Evolutionary conservation across 2,113 vertebrate species (phyloP).

Genomic region (Alligator mississippiensis): DNA sequence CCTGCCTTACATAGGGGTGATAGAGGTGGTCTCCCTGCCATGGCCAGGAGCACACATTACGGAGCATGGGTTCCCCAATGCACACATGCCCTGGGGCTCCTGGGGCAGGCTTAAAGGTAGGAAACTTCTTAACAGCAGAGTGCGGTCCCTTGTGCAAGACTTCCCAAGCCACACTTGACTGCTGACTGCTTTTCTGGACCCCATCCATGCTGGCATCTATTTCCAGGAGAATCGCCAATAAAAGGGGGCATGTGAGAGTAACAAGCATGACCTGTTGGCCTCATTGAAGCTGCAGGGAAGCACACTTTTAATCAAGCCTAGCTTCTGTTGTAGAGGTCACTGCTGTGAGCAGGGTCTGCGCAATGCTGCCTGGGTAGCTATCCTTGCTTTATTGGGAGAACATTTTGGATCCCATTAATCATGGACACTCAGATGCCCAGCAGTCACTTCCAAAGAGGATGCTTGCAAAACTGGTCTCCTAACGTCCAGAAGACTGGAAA

Average conservation of each 20-base stretch:
- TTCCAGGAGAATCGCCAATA: conserved; percentile 25
- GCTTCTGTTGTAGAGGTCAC: conserved; percentile 19
- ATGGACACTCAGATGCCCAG: background rate
- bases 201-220: conserved; percentile 40
- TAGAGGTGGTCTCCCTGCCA: no score
- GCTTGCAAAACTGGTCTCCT: background rate
- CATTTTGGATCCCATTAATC: background rate
- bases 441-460: background rate
- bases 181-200: conserved; percentile 13
- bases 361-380: conserved; percentile 5
- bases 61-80: background rate
- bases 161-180: conserved; percentile 4
- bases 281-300: conserved; percentile 48
- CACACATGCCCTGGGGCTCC: background rate
- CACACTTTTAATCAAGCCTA: conserved; percentile 47
- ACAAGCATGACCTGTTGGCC: conserved; percentile 41
- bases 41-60: background rate
- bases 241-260: conserved; percentile 36
- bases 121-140: background rate
- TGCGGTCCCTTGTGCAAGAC: background rate
- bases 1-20: no score
- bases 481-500: no score
- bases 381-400: background rate
- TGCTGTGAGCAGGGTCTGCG: background rate
- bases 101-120: background rate